Conservation (phyloP, 1,140 invertebrate genomes). For the Leptinotarsa undecemlineata region DNA sequence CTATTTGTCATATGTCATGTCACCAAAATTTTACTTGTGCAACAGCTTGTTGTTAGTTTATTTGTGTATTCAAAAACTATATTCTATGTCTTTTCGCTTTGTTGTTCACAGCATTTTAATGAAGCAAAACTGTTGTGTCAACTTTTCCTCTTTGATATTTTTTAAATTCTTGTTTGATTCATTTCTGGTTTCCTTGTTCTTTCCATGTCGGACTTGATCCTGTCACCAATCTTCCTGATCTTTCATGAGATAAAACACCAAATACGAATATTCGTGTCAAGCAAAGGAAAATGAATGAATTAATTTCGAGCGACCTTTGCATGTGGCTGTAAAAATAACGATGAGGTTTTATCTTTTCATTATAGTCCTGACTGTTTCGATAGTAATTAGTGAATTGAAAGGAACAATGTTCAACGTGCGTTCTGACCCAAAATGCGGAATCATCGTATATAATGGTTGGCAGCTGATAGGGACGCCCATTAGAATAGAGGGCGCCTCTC, state of each 20-base stretch:
- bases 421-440: constrained; percentile 43
- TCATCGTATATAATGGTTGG: constrained; percentile 48
- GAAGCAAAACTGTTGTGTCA: too few species aligned
- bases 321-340: constrained; percentile 14
- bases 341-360: constrained; percentile 23
- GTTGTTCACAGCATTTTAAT: too few species aligned
- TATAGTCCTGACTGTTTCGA: constrained; percentile 26
- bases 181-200: too few species aligned
- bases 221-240: too few species aligned
- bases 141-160: too few species aligned
- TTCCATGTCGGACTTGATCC: too few species aligned
- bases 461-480: constrained; percentile 44
- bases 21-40: too few species aligned
- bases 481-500: constrained; percentile 34
- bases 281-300: constrained; percentile 9
- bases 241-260: neutral
- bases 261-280: neutral
- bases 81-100: too few species aligned
- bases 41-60: too few species aligned
- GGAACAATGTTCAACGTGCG: constrained; percentile 35
- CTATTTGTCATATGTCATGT: too few species aligned
- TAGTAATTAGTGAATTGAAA: constrained; percentile 44
- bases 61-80: too few species aligned
- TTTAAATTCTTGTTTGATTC: too few species aligned
- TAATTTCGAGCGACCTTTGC: constrained; percentile 17